These are phyloP conservation scores for Athene noctua DNA, from an alignment of 2,113 vertebrate species.

Conservation along the genomic window DNA sequence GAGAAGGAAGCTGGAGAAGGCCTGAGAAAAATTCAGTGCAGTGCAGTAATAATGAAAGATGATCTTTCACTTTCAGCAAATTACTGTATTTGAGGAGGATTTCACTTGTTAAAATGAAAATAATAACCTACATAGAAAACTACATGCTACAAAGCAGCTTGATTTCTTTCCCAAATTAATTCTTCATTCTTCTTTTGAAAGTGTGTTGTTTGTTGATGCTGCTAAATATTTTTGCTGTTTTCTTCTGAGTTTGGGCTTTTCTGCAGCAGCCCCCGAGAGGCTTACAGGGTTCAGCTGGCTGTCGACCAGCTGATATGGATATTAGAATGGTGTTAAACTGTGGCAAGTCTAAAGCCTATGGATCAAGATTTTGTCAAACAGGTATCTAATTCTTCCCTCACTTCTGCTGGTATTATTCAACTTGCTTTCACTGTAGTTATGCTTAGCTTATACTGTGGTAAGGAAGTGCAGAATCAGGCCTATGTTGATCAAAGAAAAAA, in stretches of 20 bases:
- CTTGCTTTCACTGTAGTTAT: neutral
- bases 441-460: neutral
- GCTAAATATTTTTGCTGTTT: neutral
- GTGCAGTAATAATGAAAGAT: conserved; percentile 14
- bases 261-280: neutral
- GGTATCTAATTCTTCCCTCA: neutral
- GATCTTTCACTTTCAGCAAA: conserved; percentile 51
- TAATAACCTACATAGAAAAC: conserved; percentile 36
- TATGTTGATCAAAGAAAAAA: neutral
- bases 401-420: neutral
- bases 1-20: conserved; percentile 15
- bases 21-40: neutral
- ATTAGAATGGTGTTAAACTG: neutral
- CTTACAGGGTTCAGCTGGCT: neutral
- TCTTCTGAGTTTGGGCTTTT: neutral
- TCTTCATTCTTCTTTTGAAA: conserved; percentile 35
- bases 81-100: conserved; percentile 36
- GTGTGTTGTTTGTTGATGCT: neutral
- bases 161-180: conserved; percentile 48
- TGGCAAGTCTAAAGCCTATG: neutral
- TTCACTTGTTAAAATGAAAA: conserved; percentile 49
- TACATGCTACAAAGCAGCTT: conserved; percentile 7
- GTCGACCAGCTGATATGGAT: neutral
- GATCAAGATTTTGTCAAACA: neutral
- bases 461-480: neutral